Evolutionary conservation across 2,797 vertebrate species (phyloP).

Genomic region (Platyrinchus mystaceus): DNA sequence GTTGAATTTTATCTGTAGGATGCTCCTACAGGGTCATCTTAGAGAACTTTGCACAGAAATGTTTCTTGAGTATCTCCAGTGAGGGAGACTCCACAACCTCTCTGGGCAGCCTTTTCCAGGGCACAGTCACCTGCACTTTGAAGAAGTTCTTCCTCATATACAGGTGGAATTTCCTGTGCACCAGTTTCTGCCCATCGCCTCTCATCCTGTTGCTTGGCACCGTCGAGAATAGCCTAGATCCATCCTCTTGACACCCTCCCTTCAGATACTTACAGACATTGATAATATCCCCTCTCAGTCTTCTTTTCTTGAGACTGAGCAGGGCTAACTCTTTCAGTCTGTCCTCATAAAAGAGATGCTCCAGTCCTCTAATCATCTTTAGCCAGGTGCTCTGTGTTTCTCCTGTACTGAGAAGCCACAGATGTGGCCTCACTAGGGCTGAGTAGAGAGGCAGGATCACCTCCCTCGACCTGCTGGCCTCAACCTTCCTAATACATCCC

Average conservation of each 20-base stretch:
- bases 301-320: background rate
- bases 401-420: background rate
- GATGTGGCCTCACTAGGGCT: background rate
- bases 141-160: background rate
- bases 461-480: background rate
- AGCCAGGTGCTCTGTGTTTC: background rate
- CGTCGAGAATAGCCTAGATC: rapidly evolving
- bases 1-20: background rate
- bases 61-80: background rate
- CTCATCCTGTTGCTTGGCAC: background rate
- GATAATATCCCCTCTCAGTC: background rate
- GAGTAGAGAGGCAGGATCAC: background rate
- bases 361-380: background rate
- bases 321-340: background rate
- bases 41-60: background rate
- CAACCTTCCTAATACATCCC: background rate
- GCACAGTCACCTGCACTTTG: background rate
- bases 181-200: background rate
- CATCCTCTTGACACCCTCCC: background rate
- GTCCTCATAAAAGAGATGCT: background rate
- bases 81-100: background rate
- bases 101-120: background rate
- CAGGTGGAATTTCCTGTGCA: background rate
- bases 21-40: background rate
- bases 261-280: background rate